These are phyloP conservation scores for Crotalus horridus DNA, from an alignment of 2,113 vertebrate genomes.

Conservation along the genomic window DNA sequence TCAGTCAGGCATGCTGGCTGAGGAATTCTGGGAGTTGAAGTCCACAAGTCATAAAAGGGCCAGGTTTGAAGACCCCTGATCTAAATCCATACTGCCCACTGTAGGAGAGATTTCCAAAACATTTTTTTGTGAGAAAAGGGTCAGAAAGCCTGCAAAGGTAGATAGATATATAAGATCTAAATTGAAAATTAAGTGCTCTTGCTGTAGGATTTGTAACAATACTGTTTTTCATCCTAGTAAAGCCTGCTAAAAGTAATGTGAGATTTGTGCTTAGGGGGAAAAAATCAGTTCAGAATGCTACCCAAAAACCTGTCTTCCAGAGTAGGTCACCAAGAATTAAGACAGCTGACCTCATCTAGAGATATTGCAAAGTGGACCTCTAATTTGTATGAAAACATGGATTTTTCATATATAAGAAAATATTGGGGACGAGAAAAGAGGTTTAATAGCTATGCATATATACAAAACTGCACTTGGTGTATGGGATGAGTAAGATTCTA, in stretches of 20 bases:
- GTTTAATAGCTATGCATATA: background rate
- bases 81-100: background rate
- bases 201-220: background rate
- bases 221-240: background rate
- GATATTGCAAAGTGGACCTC: background rate
- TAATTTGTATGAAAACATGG: background rate
- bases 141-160: background rate
- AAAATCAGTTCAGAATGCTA: background rate
- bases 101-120: background rate
- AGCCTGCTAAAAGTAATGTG: background rate
- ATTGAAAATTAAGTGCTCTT: background rate
- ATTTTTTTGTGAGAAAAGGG: background rate
- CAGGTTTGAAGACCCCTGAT: too few relatives aligned
- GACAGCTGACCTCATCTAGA: background rate
- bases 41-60: too few relatives aligned
- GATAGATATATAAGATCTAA: background rate
- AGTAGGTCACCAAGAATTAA: background rate
- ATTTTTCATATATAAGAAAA: background rate
- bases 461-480: background rate
- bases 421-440: background rate
- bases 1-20: too few relatives aligned
- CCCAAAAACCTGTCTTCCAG: background rate
- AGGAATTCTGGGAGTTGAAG: too few relatives aligned
- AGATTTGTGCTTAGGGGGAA: background rate
- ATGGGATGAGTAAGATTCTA: background rate